Conservation (phyloP, 2,888 invertebrate species). For the Encarsia formosa region DNA sequence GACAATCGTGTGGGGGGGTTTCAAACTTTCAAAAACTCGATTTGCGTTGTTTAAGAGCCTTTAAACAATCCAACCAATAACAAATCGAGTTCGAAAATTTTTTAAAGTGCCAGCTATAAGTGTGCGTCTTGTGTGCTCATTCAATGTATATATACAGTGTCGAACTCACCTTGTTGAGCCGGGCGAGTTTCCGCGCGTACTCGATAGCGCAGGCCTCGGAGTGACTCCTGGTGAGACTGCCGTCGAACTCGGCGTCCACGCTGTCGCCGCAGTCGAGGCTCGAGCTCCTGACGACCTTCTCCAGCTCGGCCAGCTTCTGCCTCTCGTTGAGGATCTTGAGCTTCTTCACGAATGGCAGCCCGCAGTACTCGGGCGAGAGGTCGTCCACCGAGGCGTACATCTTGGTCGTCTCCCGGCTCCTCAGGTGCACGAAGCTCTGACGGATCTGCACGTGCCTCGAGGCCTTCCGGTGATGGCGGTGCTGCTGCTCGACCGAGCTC, state of each 20-base stretch:
- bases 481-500: not conserved
- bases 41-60: too few relatives aligned
- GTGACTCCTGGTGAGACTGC: conserved; percentile 68
- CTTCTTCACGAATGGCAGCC: conserved; percentile 82
- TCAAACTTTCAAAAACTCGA: too few relatives aligned
- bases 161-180: conserved; percentile 44
- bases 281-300: conserved; percentile 74
- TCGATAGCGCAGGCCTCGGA: conserved; percentile 79
- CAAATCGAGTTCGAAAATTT: too few relatives aligned
- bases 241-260: conserved; percentile 57
- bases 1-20: too few relatives aligned
- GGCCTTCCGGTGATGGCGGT: not conserved
- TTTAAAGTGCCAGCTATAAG: too few relatives aligned
- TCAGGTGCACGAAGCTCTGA: conserved; percentile 41
- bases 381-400: conserved; percentile 82
- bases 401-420: conserved; percentile 53
- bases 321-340: conserved; percentile 83
- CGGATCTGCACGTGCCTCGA: conserved; percentile 30
- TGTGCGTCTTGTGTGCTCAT: too few relatives aligned
- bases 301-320: conserved; percentile 78
- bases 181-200: conserved; percentile 47
- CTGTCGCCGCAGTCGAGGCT: conserved; percentile 72
- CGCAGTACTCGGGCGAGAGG: conserved; percentile 80
- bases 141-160: too few relatives aligned
- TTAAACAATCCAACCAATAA: too few relatives aligned